Base-by-base conservation (phyloP, 2,113 vertebrate genomes). In the Steatornis caripensis region DNA sequence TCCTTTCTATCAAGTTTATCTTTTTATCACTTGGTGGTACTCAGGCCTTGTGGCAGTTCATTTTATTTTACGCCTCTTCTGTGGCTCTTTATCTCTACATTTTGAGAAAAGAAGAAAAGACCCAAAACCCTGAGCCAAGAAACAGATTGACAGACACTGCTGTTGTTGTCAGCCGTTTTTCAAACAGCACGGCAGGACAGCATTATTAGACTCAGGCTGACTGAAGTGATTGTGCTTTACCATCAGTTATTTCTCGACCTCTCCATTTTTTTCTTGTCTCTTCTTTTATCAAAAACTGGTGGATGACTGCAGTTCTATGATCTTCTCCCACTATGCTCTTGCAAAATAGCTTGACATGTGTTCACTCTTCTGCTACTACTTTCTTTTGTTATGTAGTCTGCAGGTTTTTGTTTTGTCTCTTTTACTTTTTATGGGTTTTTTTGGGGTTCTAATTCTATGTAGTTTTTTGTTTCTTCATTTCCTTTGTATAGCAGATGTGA, bases 91-190 rank as follows among this genome's bases (percentile, higher is more conserved):
- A 51, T 77, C 3, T 55, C 22, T 46, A 26, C 2, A 5, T 65
- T 77, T 76, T 83, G 34, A 61, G 43, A 76, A 66, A 76, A 60
- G 7, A 58, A 87, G 46, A 45, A 92, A 83, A 43, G 18, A 55
- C 10, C 45, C 12, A 30, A 82, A 82, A 17, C 34, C 46, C 36
- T 41, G 37, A 85, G 41, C 32, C 32, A 29, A 60, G 0, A 1
- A 65, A 32, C 15, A 88, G 86, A 57, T 23, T 92, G 95, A 68
- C 89, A 91, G 84, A 14, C 12, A 48, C 57, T 57, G 24, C 60
- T 82, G 77, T 17, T 93, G 55, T 90, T 93, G 61, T 89, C 84
- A 93, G 49, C 62, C 75, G 77, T 93, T 94, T 94, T 92, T 85
- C 78, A 91, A 95, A 61, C n/a, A 90, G 49, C 81, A 41, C 1